Percentiles rank a stretch among this genome's conserved stretches.
Conservation (phyloP, 2,888 invertebrate species). For the Oscheius myriophilus region DNA sequence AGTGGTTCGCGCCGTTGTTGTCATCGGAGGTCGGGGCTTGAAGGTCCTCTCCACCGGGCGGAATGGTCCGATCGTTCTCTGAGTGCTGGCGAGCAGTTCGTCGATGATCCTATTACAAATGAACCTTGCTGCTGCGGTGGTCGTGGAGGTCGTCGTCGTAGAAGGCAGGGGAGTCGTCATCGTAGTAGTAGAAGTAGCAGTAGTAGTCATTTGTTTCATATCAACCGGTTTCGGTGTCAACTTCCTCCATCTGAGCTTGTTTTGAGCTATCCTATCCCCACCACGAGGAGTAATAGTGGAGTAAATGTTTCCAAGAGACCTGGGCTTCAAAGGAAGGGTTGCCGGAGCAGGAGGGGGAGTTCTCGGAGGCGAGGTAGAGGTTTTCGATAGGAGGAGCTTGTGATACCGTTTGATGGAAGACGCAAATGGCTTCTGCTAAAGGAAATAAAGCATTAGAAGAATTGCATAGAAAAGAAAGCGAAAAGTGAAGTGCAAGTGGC, state of each 20-base stretch:
- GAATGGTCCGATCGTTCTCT: slow-evolving; percentile 50
- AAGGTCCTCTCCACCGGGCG: slow-evolving; percentile 45
- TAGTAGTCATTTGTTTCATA: slow-evolving; percentile 11
- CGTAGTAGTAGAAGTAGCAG: slow-evolving; percentile 25
- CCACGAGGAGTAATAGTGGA: slow-evolving; percentile 44
- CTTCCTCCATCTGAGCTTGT: slow-evolving; percentile 48
- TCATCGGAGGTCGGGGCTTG: slow-evolving; percentile 36
- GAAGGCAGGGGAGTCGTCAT: slow-evolving; percentile 3
- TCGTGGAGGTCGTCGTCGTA: slow-evolving; percentile 21
- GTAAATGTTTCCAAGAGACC: slow-evolving; percentile 48
- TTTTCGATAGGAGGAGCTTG: slow-evolving; percentile 45
- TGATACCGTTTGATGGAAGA: slow-evolving; percentile 54
- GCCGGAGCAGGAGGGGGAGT: slow-evolving; percentile 11
- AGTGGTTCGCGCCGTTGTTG: slow-evolving; percentile 16
- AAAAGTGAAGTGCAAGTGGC: slow-evolving; percentile 16
- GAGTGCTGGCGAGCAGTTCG: slow-evolving; percentile 21
- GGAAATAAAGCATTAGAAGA: slow-evolving; percentile 31
- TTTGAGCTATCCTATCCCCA: slow-evolving; percentile 23
- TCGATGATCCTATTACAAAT: slow-evolving; percentile 50
- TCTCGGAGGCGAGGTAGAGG: slow-evolving; percentile 14
- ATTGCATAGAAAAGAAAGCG: slow-evolving; percentile 18
- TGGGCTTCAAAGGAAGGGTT: slow-evolving; percentile 25
- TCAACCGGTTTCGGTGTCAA: slow-evolving; percentile 34
- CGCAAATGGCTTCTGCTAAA: slow-evolving; percentile 41
- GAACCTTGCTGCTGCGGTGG: slow-evolving; percentile 43